These are phyloP conservation scores for Callinectes sapidus DNA, from an alignment of 2,888 invertebrate species.

Conservation along the genomic window DNA sequence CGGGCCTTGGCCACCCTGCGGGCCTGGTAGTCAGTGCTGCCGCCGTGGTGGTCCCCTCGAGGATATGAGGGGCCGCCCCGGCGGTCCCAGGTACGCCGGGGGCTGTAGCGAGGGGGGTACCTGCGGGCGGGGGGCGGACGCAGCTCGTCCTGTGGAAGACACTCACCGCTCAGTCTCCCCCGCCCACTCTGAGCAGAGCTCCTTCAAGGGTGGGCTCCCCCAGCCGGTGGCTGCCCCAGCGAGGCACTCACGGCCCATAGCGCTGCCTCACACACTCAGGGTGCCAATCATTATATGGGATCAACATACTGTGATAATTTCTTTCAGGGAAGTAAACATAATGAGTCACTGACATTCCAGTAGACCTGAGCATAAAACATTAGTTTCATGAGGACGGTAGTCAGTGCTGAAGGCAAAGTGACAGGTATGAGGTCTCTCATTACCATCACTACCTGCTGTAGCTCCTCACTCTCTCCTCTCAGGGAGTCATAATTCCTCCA, in stretches of 20 bases:
- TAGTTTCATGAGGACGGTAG: constrained; percentile 30
- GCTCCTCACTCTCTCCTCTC: constrained; percentile 16
- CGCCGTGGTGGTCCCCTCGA: constrained; percentile 35
- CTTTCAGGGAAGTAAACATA: constrained; percentile 14
- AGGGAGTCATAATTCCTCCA: constrained; percentile 9
- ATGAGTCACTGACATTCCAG: constrained; percentile 31
- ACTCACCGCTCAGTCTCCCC: constrained; percentile 51
- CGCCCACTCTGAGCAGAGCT: constrained; percentile 41
- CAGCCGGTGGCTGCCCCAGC: constrained; percentile 22
- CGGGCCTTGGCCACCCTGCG: constrained; percentile 54
- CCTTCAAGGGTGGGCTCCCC: constrained; percentile 38
- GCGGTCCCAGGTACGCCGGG: constrained; percentile 60
- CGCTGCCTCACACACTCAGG: constrained; percentile 30
- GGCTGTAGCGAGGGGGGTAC: constrained; percentile 51
- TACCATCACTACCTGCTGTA: background rate
- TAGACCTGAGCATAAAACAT: constrained; percentile 30
- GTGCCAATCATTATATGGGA: constrained; percentile 33
- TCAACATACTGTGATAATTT: constrained; percentile 35
- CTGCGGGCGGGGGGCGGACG: constrained; percentile 50
- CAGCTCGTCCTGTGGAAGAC: constrained; percentile 61
- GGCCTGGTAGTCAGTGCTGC: constrained; percentile 51
- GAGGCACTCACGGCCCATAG: constrained; percentile 21
- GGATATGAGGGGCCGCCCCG: constrained; percentile 47
- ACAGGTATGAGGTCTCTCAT: background rate
- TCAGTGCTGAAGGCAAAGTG: background rate